phyloP scores from a whole-genome alignment of 2,888 invertebrate species.

The Fragum sueziense region DNA sequence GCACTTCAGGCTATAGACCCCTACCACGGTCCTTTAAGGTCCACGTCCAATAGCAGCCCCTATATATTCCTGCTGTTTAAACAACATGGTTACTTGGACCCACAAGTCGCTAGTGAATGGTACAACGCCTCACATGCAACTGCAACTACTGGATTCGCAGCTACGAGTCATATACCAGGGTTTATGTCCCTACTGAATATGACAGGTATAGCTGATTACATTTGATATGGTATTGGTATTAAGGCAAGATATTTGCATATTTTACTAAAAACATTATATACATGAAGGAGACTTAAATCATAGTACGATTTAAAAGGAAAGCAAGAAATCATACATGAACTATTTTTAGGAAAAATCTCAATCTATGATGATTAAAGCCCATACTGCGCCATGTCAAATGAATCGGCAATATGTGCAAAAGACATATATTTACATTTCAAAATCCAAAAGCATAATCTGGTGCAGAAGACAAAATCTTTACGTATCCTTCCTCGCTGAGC shows the following conservation, averaged over 20 bases:
- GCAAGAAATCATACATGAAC: background rate
- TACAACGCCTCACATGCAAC: conserved; percentile 1
- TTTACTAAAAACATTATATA: background rate
- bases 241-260: background rate
- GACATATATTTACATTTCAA: too few relatives aligned
- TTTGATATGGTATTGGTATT: background rate
- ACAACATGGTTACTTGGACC: conserved; percentile 31
- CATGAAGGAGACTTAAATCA: background rate
- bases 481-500: too few relatives aligned
- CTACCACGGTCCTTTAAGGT: conserved; percentile 45
- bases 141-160: background rate
- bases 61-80: conserved; percentile 55
- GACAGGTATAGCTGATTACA: background rate
- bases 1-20: conserved; percentile 49
- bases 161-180: conserved; percentile 1
- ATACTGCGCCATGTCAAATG: background rate
- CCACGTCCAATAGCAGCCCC: conserved; percentile 18
- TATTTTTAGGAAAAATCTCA: background rate
- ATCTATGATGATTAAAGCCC: background rate
- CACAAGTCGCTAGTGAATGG: background rate
- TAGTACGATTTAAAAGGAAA: background rate
- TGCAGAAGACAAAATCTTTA: too few relatives aligned
- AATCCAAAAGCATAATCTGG: too few relatives aligned
- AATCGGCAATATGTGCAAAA: too few relatives aligned
- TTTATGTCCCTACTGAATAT: conserved; percentile 12